phyloP scores from a whole-genome alignment of 2,797 vertebrate species.

The Catostomus latipinnis region DNA sequence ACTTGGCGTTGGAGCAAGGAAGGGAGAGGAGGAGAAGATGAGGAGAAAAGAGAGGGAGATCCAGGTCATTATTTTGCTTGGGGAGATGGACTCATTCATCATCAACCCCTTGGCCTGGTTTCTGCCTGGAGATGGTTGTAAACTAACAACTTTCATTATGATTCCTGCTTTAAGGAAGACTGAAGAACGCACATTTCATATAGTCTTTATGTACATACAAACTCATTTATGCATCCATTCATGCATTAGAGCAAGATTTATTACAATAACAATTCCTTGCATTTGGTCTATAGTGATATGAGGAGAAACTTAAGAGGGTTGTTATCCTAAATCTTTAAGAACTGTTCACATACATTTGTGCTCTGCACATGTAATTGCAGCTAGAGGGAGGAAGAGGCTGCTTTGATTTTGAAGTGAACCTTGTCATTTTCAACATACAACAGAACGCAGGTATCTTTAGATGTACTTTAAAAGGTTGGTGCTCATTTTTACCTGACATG shows the following conservation, averaged over 20 bases:
- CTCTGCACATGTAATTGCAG: too few species aligned
- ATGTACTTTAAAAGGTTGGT: too few species aligned
- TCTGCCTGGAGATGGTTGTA: conserved; percentile 89
- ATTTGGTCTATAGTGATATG: background rate
- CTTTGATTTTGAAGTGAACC: too few species aligned
- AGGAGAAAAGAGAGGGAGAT: conserved; percentile 75
- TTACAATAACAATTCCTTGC: conserved; percentile 12
- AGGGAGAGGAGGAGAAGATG: conserved; percentile 55
- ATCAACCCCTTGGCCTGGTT: conserved; percentile 92
- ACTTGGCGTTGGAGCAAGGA: conserved; percentile 76
- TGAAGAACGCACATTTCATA: conserved; percentile 77
- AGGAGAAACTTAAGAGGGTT: background rate
- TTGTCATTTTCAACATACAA: too few species aligned
- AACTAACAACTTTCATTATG: conserved; percentile 89
- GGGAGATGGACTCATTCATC: conserved; percentile 91
- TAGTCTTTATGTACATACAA: conserved; percentile 48
- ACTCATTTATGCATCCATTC: conserved; percentile 60
- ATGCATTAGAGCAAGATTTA: conserved; percentile 67
- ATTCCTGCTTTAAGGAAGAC: conserved; percentile 81
- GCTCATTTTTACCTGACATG: too few species aligned
- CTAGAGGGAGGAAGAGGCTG: too few species aligned
- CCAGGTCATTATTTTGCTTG: conserved; percentile 94
- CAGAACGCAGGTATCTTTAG: too few species aligned
- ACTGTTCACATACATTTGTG: too few species aligned
- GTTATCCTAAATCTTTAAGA: too few species aligned